Evolutionary conservation across 1,140 invertebrate species (phyloP), one percentile per base, ranked within the genome.

Genomic region (Zaprionus taronus): DNA sequence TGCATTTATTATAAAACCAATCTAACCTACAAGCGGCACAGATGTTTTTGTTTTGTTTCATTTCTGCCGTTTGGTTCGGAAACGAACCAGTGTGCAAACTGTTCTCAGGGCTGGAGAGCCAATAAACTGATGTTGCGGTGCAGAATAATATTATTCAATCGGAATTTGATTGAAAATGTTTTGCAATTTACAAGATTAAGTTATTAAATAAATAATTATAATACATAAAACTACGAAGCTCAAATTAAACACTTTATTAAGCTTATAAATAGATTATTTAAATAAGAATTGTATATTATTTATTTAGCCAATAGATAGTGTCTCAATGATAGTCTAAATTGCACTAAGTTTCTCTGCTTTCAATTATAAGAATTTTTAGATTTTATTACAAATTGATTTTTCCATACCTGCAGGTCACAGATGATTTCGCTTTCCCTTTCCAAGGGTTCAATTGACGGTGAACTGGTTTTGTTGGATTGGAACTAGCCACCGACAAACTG

Each of bases 1-100:
- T 68, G 71, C 34, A 78, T 66, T 86, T 87, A 80, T 87, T 86
- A 86, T 77, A 86, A 86, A 86, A 83, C 83, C 12, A 72, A 73
- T 64, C 64, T 86, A 86, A 86, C 82, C 82, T 85, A 76, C 24
- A 72, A 77, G 66, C 47, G 34, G 11, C 11, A 82, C 83, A 86
- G 53, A 72, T 86, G 83, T 83, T 86, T 86, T 71, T 86, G 71
- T 86, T 86, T 80, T 82, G 82, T 49, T 72, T 62, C 38, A 31
- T 56, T 53, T 34, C 17, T 49, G 9, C 5, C 15, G 47, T 7
- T 38, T 7, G 55, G 55, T 31, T 67, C 41, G 31, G 38, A 55
- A 1, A 11, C 2, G 72, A 75, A 57, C 72, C 49, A 34, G 67
- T 64, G 44, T 12, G 17, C 5, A 12, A 12, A 47, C 49, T 44